Evolutionary conservation across 2,113 vertebrate species (phyloP).

Genomic region (Silurus asotus): DNA sequence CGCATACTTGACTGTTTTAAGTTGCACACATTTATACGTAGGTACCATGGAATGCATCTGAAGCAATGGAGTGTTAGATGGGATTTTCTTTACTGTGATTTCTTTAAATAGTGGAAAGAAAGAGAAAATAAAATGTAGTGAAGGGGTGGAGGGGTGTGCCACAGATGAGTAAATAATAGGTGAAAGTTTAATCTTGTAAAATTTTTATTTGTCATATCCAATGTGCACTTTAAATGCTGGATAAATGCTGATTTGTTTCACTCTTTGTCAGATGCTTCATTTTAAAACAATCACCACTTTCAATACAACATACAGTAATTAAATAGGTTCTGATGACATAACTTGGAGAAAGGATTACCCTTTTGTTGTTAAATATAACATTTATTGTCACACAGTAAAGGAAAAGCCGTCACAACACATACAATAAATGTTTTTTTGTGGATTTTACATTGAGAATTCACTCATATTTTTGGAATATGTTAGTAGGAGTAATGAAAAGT

Average conservation of each 20-base stretch:
- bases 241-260: background rate
- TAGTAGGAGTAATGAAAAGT: too few relatives aligned
- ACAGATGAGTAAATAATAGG: background rate
- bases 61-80: background rate
- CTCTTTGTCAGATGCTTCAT: background rate
- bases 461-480: background rate
- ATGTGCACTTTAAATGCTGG: background rate
- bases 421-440: background rate
- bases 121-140: background rate
- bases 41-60: background rate
- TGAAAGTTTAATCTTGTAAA: background rate
- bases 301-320: background rate
- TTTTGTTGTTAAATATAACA: background rate
- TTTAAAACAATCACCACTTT: conserved; percentile 11
- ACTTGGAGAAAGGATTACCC: background rate
- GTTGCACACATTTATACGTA: background rate
- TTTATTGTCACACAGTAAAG: background rate
- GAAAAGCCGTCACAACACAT: background rate
- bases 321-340: background rate
- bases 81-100: background rate
- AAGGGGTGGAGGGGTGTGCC: background rate
- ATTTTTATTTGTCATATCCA: background rate
- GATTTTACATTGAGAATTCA: background rate
- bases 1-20: background rate
- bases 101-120: background rate